Conservation (phyloP, 1,140 invertebrate species). For the Camponotus pennsylvanicus region DNA sequence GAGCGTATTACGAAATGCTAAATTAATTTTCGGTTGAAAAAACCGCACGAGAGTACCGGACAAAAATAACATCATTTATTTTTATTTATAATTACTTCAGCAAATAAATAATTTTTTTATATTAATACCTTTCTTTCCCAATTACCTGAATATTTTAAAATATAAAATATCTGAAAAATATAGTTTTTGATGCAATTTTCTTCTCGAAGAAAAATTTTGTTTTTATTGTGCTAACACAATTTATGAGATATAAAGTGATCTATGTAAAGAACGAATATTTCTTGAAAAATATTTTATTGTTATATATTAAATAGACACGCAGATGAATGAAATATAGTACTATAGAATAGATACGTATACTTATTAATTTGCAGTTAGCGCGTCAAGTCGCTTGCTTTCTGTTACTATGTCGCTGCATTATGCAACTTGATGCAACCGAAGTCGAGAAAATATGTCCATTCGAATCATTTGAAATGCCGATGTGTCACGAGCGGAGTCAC, state of each 20-base stretch:
- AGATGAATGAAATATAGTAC: neutral
- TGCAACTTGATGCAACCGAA: neutral
- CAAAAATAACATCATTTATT: neutral
- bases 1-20: slow-evolving; percentile 43
- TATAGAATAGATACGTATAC: neutral
- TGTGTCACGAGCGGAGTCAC: slow-evolving; percentile 47
- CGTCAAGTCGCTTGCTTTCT: slow-evolving; percentile 26
- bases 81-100: slow-evolving; percentile 18
- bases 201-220: no score
- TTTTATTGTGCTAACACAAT: no score
- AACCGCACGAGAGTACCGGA: slow-evolving; percentile 14
- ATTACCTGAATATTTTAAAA: slow-evolving; percentile 23
- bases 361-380: neutral
- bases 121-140: slow-evolving; percentile 1
- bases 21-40: slow-evolving; percentile 53
- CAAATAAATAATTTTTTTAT: slow-evolving; percentile 22
- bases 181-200: neutral
- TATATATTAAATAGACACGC: neutral
- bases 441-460: slow-evolving; percentile 29
- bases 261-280: no score
- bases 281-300: neutral
- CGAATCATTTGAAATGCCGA: neutral
- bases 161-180: neutral
- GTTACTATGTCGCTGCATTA: slow-evolving; percentile 7
- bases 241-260: no score